Evolutionary conservation across 2,113 vertebrate genomes (phyloP).

Genomic region (Dermatemys mawii): DNA sequence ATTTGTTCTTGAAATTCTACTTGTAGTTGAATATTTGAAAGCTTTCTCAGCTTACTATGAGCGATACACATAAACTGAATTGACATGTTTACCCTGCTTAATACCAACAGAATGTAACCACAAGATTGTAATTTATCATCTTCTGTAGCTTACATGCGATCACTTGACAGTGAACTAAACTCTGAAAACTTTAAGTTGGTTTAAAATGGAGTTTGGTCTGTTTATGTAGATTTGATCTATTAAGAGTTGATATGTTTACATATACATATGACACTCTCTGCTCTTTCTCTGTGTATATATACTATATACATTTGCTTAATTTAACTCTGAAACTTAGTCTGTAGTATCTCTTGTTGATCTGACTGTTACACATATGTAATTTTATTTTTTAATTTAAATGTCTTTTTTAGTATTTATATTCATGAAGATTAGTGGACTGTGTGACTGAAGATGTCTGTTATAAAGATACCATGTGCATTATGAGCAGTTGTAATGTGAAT

Average conservation of each 20-base stretch:
- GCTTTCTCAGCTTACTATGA: neutral
- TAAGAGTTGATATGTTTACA: neutral
- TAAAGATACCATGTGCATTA: neutral
- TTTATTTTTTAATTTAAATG: neutral
- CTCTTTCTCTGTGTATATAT: neutral
- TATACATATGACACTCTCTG: neutral
- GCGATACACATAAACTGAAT: slow-evolving; percentile 46
- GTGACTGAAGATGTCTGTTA: neutral
- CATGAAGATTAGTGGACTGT: neutral
- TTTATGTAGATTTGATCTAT: neutral
- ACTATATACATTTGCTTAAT: neutral
- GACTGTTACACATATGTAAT: neutral
- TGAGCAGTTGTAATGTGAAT: fast-evolving
- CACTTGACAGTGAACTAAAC: neutral
- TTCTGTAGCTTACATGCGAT: neutral
- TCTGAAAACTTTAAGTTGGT: neutral
- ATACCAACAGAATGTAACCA: slow-evolving; percentile 31
- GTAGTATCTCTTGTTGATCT: neutral
- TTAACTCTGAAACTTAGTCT: neutral
- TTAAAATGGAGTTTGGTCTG: neutral
- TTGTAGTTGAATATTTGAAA: slow-evolving; percentile 51
- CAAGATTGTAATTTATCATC: slow-evolving; percentile 21
- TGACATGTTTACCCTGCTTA: slow-evolving; percentile 38
- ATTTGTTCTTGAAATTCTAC: slow-evolving; percentile 54
- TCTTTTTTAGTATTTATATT: neutral